Evolutionary conservation across 2,113 vertebrate genomes (phyloP), one percentile per base, ranked within the genome.

Genomic region (Percopsis transmontana): DNA sequence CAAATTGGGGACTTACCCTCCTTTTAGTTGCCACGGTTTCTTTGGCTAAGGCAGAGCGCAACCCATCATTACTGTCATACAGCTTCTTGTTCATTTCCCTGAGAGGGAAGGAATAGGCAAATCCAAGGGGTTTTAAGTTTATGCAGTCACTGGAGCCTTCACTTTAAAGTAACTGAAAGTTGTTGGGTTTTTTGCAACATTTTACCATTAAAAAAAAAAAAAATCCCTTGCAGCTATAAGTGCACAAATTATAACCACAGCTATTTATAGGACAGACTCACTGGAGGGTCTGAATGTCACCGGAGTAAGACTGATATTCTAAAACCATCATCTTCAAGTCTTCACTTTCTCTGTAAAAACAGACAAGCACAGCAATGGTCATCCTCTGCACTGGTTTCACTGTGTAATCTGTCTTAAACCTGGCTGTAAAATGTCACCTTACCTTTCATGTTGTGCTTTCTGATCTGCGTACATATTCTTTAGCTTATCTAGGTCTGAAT

Each of bases 11-110:
- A 86, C 85, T 71, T 59, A 90, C 93, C 61, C 67, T 84, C 12
- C 50, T 76, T 60, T 84, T 90, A 23, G 78, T 74, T 18, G 74
- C 62, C 12, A 74, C 62, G 0, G 11, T 47, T 54, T 88, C 72
- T 2, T 50, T 76, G 59, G 57, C 77, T 48, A 85, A 68, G 0
- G 79, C 83, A 2, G 87, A 90, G 13, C 85, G 51, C 38, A 92
- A 78, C 13, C 86, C 83, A 38, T 90, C 89, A 39, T 91, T 92
- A 70, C 88, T 92, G 86, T 93, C 89, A 14, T 91, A 91, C 72
- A 93, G 84, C 44, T 77, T 88, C 62, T 89, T 88, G 77, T 92
- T 93, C 5, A 63, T 85, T 18, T 86, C 87, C 73, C 92, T 93
- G 39, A 27, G 50, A 67, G 66, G 1, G 59, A 79, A 38, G 56